These are phyloP conservation scores for Muricea muricata DNA, from an alignment of 92 coral and sea anemone genomes.

Conservation along the genomic window DNA sequence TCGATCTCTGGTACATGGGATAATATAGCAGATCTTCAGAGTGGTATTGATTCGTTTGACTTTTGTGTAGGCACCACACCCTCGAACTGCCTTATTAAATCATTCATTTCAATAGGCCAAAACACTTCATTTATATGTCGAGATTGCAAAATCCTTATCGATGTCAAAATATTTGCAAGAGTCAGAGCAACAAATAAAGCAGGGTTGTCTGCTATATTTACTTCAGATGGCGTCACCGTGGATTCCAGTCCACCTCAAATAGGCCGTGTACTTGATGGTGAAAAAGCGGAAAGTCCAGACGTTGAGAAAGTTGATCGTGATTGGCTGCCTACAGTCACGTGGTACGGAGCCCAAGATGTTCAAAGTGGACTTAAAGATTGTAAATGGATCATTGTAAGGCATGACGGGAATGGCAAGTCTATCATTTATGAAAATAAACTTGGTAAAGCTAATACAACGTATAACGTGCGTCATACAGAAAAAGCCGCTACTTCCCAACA, in stretches of 20 bases:
- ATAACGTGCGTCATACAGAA: slow-evolving; percentile 44
- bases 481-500: slow-evolving; percentile 54
- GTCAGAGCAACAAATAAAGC: slow-evolving; percentile 80
- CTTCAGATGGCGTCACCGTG: slow-evolving; percentile 84
- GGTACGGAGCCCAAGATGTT: slow-evolving; percentile 87
- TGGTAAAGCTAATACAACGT: slow-evolving; percentile 3
- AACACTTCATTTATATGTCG: slow-evolving; percentile 69
- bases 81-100: slow-evolving; percentile 77
- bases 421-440: neutral
- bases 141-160: slow-evolving; percentile 64
- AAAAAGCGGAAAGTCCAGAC: slow-evolving; percentile 34
- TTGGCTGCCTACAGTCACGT: slow-evolving; percentile 81
- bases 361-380: slow-evolving; percentile 78
- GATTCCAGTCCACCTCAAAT: slow-evolving; percentile 84
- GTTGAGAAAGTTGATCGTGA: slow-evolving; percentile 62
- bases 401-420: slow-evolving; percentile 42
- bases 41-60: slow-evolving; percentile 66
- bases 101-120: slow-evolving; percentile 54
- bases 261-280: slow-evolving; percentile 82
- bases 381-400: slow-evolving; percentile 67
- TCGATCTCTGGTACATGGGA: slow-evolving; percentile 84
- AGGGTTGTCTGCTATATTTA: slow-evolving; percentile 66
- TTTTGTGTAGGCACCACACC: slow-evolving; percentile 90
- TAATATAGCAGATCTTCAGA: slow-evolving; percentile 75
- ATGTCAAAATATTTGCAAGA: slow-evolving; percentile 70